Evolutionary conservation across 2,797 vertebrate species (phyloP).

Genomic region (Schizopygopsis pylzovi): DNA sequence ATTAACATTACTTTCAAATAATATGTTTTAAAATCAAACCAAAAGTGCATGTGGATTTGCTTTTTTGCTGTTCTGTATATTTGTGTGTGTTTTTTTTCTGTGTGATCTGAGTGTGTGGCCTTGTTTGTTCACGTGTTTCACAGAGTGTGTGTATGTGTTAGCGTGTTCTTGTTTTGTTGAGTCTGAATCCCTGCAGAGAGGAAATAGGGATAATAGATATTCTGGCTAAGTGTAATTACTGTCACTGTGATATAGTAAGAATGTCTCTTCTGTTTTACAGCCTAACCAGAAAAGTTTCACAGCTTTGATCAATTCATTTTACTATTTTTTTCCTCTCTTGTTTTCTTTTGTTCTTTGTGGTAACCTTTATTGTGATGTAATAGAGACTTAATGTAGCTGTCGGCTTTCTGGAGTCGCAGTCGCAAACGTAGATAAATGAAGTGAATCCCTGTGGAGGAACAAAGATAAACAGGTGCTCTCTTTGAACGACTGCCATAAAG

Average conservation of each 20-base stretch:
- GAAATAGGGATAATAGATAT: conserved; percentile 7
- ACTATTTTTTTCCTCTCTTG: conserved; percentile 3
- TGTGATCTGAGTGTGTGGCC: conserved; percentile 11
- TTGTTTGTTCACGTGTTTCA: conserved; percentile 1
- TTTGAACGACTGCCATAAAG: conserved; percentile 33
- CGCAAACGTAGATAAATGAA: conserved; percentile 35
- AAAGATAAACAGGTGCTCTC: conserved; percentile 17
- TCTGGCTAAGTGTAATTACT: conserved; percentile 21
- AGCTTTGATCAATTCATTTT: conserved; percentile 31
- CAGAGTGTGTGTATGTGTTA: conserved; percentile 13
- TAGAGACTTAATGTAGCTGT: conserved; percentile 39
- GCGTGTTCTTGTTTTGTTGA: background rate
- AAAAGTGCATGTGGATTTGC: background rate
- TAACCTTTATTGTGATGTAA: conserved; percentile 39
- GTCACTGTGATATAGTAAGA: conserved; percentile 15
- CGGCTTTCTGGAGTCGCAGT: background rate
- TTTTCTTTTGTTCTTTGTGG: conserved; percentile 20
- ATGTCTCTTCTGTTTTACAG: conserved; percentile 15
- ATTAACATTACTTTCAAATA: background rate
- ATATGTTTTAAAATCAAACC: background rate
- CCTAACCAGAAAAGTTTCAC: conserved; percentile 11
- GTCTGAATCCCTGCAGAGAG: conserved; percentile 22
- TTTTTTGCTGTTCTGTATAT: background rate
- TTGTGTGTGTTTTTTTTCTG: conserved; percentile 7
- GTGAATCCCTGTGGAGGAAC: conserved; percentile 1